Base-by-base conservation (phyloP, 2,797 vertebrate species). In the Melanogrammus aeglefinus region DNA sequence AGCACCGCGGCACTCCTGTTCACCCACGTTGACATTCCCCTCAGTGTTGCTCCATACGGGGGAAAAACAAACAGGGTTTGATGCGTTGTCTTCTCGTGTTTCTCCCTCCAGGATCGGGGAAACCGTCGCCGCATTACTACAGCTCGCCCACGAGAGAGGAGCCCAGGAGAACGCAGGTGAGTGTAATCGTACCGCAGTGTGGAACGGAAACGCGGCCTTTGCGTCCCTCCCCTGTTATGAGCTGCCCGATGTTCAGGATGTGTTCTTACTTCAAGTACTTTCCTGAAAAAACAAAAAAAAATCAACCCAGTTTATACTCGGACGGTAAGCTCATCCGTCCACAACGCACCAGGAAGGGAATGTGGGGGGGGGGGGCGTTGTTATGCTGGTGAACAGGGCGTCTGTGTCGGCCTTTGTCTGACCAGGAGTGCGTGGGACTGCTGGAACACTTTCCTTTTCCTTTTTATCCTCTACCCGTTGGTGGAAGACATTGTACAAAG, bases 131-230 rank as follows among this genome's bases (percentile, higher is more conserved):
- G 33, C 97, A 96, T 95, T 98, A 97, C 92, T 99, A 99, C 84
- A 94, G 96, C 74, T 99, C 97, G 77, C 97, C 97, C 86, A 96
- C 96, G 82, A 95, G 96, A 94, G 97, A 99, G 78, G 97, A 97
- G 84, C 95, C 94, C 79, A 94, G 96, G 81, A 95, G 96, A 92
- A 95, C 96, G 81, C 97, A 99, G 96, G 98, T 99, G 87, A 96
- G 82, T 84, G 74, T 57, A 13, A 27, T 7, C 27, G 29, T 9
- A 27, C 29, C 9, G 27, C 12, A 27, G 27, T 69, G 24, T 27
- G 5, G 35, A 63, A n/a, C 6, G 7, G 14, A 10, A 41, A 27
- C 7, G 4, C 69, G 16, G 24, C 29, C 69, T 31, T 16, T 8
- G 4, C 66, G 27, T 69, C 6, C 69, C 27, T 33, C 66, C 47